Conservation (phyloP, 1,140 invertebrate genomes). For the Pogonomyrmex californicus region DNA sequence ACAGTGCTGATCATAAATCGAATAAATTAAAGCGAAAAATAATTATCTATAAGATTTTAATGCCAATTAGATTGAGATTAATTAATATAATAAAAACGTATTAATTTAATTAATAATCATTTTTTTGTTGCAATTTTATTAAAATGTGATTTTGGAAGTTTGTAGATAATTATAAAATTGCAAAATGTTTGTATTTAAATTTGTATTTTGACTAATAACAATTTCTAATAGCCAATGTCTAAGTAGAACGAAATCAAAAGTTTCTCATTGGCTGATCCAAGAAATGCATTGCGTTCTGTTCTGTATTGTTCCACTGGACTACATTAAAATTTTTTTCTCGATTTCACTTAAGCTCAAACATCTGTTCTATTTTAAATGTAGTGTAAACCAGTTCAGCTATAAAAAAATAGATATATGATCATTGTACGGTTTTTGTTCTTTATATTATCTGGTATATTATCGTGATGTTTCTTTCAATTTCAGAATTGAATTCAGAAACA, state of each 20-base stretch:
- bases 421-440: too few relatives aligned
- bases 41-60: background rate
- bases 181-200: background rate
- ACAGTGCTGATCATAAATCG: background rate
- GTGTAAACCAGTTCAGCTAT: too few relatives aligned
- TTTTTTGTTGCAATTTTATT: conserved; percentile 5
- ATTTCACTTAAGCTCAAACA: too few relatives aligned
- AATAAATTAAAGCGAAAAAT: background rate
- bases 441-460: too few relatives aligned
- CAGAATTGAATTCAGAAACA: too few relatives aligned
- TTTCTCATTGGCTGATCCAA: background rate
- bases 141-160: background rate
- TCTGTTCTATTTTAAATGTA: too few relatives aligned
- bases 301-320: too few relatives aligned
- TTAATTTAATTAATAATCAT: background rate
- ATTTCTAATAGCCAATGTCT: background rate
- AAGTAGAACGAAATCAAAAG: background rate
- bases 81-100: background rate
- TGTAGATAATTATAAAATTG: background rate
- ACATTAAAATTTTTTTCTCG: too few relatives aligned
- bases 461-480: background rate
- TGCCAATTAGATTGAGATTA: background rate
- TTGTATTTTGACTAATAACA: background rate
- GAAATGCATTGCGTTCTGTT: background rate
- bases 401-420: too few relatives aligned